These are phyloP conservation scores for Sebastiscus tertius DNA, from an alignment of 2,797 vertebrate genomes.

Conservation along the genomic window DNA sequence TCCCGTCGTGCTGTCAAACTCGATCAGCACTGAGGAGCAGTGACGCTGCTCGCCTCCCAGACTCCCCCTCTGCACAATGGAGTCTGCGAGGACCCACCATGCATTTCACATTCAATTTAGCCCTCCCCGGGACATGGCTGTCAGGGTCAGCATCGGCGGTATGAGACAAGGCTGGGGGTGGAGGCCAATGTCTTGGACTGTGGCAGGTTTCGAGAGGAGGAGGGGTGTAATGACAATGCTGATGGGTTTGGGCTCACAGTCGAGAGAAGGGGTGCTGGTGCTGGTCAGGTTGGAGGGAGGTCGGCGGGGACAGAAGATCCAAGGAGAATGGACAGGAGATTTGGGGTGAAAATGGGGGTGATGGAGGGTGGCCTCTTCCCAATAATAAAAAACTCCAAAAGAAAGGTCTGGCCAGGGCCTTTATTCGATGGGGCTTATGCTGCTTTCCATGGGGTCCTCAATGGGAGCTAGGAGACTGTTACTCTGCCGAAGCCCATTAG, in stretches of 20 bases:
- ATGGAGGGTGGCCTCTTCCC: slow-evolving; percentile 80
- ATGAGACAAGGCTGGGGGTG: slow-evolving; percentile 75
- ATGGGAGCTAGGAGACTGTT: slow-evolving; percentile 78
- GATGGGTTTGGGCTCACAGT: slow-evolving; percentile 65
- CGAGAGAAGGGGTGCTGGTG: slow-evolving; percentile 65
- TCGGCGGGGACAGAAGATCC: slow-evolving; percentile 67
- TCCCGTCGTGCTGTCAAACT: slow-evolving; percentile 98
- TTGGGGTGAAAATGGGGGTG: slow-evolving; percentile 78
- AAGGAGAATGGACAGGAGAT: slow-evolving; percentile 79
- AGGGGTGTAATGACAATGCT: slow-evolving; percentile 69
- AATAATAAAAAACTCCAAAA: slow-evolving; percentile 80
- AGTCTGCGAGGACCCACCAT: slow-evolving; percentile 90
- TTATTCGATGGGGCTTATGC: slow-evolving; percentile 82
- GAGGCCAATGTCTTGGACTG: slow-evolving; percentile 74
- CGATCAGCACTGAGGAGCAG: slow-evolving; percentile 91
- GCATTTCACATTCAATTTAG: slow-evolving; percentile 99
- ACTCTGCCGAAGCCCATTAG: slow-evolving; percentile 91
- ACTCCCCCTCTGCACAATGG: slow-evolving; percentile 89
- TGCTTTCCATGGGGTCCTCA: slow-evolving; percentile 82
- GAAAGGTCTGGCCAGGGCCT: slow-evolving; percentile 80
- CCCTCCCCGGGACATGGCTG: slow-evolving; percentile 87
- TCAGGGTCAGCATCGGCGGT: slow-evolving; percentile 79
- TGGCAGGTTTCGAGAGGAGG: slow-evolving; percentile 68
- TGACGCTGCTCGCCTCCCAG: slow-evolving; percentile 85
- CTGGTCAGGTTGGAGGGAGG: slow-evolving; percentile 69